Evolutionary conservation across 2,113 vertebrate genomes (phyloP), one percentile per base, ranked within the genome.

Genomic region (Pachypanchax playfairii): DNA sequence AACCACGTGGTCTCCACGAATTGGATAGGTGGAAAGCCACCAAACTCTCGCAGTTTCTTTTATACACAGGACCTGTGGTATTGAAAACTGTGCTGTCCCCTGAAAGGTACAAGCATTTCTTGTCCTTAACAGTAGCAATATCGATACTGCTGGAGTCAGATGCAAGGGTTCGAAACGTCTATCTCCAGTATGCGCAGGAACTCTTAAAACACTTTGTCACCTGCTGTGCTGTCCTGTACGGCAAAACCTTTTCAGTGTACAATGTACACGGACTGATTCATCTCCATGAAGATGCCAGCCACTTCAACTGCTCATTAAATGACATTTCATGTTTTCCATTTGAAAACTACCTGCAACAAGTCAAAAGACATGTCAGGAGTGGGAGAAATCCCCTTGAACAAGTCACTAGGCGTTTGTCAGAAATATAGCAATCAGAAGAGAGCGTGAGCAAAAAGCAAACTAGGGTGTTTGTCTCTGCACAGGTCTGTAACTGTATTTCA

Each of bases 241-340:
- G 58, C 4, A 43, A 24, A 13, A 49, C 47, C 2, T 49, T 49
- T 28, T 15, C 47, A 15, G 17, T 49, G 9, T 49, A 49, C 17
- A 70, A 79, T 52, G 65, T 79, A 55, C 70, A 79, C 35, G 53
- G 43, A 59, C 55, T 74, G 26, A 56, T 53, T 52, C 58, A 73
- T n/a, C n/a, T n/a, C n/a, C n/a, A n/a, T n/a, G n/a, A n/a, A n/a
- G n/a, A n/a, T n/a, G n/a, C n/a, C n/a, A n/a, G n/a, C n/a, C n/a
- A n/a, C n/a, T n/a, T n/a, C n/a, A n/a, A n/a, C n/a, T n/a, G n/a
- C n/a, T n/a, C n/a, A n/a, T n/a, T n/a, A n/a, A n/a, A n/a, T n/a
- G n/a, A n/a, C n/a, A n/a, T n/a, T n/a, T n/a, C n/a, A n/a, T n/a
- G n/a, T n/a, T n/a, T n/a, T n/a, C n/a, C n/a, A n/a, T n/a, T n/a